Percentiles rank a stretch among this genome's conserved stretches.
phyloP scores from a whole-genome alignment of 1,140 invertebrate genomes.

The Oscheius sp. region DNA sequence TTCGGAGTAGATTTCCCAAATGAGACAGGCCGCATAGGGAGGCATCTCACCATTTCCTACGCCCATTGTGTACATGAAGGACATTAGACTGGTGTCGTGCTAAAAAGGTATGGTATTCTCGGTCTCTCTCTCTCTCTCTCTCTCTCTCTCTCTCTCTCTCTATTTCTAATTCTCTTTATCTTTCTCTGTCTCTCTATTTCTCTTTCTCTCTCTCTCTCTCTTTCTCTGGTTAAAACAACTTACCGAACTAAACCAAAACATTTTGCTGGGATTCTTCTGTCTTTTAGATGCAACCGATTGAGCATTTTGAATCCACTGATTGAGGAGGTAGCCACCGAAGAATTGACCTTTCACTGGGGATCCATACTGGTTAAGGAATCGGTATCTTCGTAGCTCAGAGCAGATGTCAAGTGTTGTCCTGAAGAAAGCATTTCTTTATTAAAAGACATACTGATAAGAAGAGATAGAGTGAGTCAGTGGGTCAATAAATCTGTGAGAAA shows the following conservation, averaged over 20 bases:
- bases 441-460: background rate
- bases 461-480: no score
- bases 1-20: slow-evolving; percentile 27
- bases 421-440: background rate
- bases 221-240: background rate
- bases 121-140: no score
- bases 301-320: slow-evolving; percentile 21
- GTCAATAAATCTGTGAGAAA: no score
- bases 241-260: slow-evolving; percentile 35
- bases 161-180: no score
- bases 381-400: slow-evolving; percentile 12
- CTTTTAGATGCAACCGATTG: slow-evolving; percentile 12
- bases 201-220: no score
- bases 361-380: slow-evolving; percentile 6
- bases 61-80: slow-evolving; percentile 24
- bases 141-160: no score
- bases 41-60: slow-evolving; percentile 27
- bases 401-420: slow-evolving; percentile 11
- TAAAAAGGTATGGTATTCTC: background rate
- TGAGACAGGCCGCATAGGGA: slow-evolving; percentile 36
- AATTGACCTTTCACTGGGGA: slow-evolving; percentile 15
- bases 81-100: slow-evolving; percentile 36
- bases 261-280: slow-evolving; percentile 31
- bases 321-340: slow-evolving; percentile 26
- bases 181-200: no score